phyloP scores from a whole-genome alignment of 2,888 invertebrate genomes.

The Hydrotaea cyrtoneurina region DNA sequence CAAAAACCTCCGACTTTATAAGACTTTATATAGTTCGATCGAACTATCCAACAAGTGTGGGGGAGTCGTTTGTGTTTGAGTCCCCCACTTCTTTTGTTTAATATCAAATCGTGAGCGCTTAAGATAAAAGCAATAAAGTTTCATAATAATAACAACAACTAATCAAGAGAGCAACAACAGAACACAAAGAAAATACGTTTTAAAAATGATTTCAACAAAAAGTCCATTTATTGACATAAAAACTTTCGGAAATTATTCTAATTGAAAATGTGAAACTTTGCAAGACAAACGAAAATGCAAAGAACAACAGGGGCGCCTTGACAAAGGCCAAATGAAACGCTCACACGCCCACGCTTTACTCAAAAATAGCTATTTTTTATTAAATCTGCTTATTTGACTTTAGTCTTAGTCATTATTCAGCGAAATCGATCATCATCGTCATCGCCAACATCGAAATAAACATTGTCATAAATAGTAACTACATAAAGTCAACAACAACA shows the following conservation, averaged over 20 bases:
- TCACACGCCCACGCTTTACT: background rate
- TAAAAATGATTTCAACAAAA: background rate
- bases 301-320: background rate
- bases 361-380: background rate
- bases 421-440: background rate
- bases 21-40: conserved; percentile 41
- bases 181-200: conserved; percentile 20
- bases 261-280: background rate
- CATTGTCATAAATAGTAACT: conserved; percentile 7
- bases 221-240: background rate
- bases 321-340: background rate
- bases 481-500: background rate
- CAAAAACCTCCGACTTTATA: conserved; percentile 31
- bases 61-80: background rate
- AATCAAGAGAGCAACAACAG: conserved; percentile 8
- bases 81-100: conserved; percentile 32
- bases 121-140: conserved; percentile 44
- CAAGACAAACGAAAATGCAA: background rate
- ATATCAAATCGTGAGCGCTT: conserved; percentile 44
- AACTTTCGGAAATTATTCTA: background rate
- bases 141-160: conserved; percentile 24
- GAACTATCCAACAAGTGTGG: conserved; percentile 6
- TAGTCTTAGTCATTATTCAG: conserved; percentile 15
- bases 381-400: background rate
- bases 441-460: background rate